phyloP scores from a whole-genome alignment of 1,140 invertebrate species.

The Pseudomyrmex pallidus region DNA sequence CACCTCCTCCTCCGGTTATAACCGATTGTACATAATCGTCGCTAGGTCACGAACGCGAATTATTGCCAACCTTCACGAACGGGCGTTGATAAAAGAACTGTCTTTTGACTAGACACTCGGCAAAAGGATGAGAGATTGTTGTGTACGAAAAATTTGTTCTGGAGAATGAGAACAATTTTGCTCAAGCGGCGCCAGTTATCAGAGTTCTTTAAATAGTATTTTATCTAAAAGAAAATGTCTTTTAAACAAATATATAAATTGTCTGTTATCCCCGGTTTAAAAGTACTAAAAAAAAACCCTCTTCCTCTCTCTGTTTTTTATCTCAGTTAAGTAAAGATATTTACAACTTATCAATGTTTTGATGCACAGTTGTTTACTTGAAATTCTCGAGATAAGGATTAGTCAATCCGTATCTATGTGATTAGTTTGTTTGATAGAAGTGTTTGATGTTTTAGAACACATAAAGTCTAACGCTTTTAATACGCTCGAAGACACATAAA shows the following conservation, averaged over 20 bases:
- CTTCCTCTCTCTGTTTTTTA: too few relatives aligned
- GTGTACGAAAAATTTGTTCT: not conserved
- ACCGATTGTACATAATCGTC: constrained; percentile 18
- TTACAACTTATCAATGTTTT: too few relatives aligned
- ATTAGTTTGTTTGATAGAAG: constrained; percentile 1
- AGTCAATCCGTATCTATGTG: constrained; percentile 19
- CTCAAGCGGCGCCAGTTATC: not conserved
- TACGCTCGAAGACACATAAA: too few relatives aligned
- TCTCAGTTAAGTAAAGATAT: too few relatives aligned
- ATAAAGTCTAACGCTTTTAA: too few relatives aligned
- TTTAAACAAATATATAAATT: constrained; percentile 2
- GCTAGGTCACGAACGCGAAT: constrained; percentile 23
- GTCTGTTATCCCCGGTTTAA: too few relatives aligned
- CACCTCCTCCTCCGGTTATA: constrained; percentile 4
- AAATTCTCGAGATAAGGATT: not conserved
- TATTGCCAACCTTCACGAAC: not conserved
- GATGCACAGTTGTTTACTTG: too few relatives aligned
- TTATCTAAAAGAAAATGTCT: not conserved
- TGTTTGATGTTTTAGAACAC: too few relatives aligned
- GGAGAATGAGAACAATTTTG: not conserved
- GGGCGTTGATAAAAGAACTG: not conserved
- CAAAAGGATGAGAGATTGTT: not conserved
- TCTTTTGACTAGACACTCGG: constrained; percentile 10
- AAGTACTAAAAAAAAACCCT: too few relatives aligned
- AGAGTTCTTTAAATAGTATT: constrained; percentile 6